Percentiles rank a stretch among this genome's conserved stretches.
These are phyloP conservation scores for Austrofundulus limnaeus DNA, from an alignment of 2,113 vertebrate genomes.

Conservation along the genomic window DNA sequence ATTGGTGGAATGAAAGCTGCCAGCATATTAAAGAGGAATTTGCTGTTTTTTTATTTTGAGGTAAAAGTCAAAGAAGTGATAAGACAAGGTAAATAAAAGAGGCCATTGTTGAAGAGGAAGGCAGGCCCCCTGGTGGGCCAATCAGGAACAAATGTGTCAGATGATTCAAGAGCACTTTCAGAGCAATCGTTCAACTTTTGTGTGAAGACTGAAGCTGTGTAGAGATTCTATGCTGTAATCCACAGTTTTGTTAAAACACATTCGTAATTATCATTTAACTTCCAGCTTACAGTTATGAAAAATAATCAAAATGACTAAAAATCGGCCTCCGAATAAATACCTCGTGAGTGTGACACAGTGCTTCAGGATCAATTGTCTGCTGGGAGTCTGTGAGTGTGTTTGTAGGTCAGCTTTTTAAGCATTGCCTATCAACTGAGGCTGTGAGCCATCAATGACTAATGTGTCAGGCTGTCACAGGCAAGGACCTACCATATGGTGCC, in stretches of 20 bases:
- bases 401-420: conserved; percentile 69
- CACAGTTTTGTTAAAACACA: conserved; percentile 17
- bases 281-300: background rate
- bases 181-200: conserved; percentile 34
- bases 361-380: conserved; percentile 57
- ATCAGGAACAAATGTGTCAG: conserved; percentile 37
- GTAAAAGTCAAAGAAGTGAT: background rate
- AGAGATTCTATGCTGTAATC: conserved; percentile 30
- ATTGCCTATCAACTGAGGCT: conserved; percentile 71
- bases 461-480: conserved; percentile 76
- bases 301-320: conserved; percentile 44
- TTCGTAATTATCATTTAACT: conserved; percentile 23
- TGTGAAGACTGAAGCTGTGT: conserved; percentile 26
- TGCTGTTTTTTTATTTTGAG: conserved; percentile 6
- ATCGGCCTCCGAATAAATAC: conserved; percentile 37
- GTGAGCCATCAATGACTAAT: conserved; percentile 76
- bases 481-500: conserved; percentile 71
- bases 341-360: conserved; percentile 48
- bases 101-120: conserved; percentile 17
- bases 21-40: background rate
- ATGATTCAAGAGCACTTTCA: conserved; percentile 35
- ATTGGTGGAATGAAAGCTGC: conserved; percentile 5
- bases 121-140: conserved; percentile 27
- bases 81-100: conserved; percentile 16
- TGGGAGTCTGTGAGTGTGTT: conserved; percentile 41